Conservation (phyloP, 2,888 invertebrate species). For the Pterostichus madidus region DNA sequence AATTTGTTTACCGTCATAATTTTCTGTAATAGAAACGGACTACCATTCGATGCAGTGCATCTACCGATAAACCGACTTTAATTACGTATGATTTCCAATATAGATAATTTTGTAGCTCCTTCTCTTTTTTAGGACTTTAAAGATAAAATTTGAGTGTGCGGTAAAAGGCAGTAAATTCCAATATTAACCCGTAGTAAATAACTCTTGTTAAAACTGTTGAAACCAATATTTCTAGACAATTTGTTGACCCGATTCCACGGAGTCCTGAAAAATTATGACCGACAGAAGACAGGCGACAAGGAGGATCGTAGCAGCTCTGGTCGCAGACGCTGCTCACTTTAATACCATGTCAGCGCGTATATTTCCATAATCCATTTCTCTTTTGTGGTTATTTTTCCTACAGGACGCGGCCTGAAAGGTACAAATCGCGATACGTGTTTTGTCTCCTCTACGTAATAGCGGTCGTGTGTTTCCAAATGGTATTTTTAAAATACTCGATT, state of each 20-base stretch:
- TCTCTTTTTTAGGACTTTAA: too few relatives aligned
- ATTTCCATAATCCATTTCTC: conserved; percentile 60
- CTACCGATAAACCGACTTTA: too few relatives aligned
- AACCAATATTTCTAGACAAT: conserved; percentile 29
- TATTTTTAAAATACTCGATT: conserved; percentile 51
- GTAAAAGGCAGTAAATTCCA: conserved; percentile 10
- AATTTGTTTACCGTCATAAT: too few relatives aligned
- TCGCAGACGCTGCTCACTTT: neutral
- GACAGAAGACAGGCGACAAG: conserved; percentile 1
- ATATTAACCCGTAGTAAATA: conserved; percentile 20
- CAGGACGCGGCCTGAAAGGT: conserved; percentile 45
- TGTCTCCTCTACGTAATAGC: conserved; percentile 36
- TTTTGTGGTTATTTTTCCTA: conserved; percentile 55
- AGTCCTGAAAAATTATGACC: conserved; percentile 16
- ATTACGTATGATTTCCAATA: too few relatives aligned
- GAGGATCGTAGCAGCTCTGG: neutral
- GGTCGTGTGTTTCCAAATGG: conserved; percentile 28
- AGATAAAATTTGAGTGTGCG: neutral
- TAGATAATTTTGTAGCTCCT: too few relatives aligned
- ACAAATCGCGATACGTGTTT: conserved; percentile 51
- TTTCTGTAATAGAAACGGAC: too few relatives aligned
- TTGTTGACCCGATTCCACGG: conserved; percentile 10
- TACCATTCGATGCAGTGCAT: too few relatives aligned
- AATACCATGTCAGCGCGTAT: conserved; percentile 44
- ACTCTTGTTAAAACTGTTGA: neutral